These are phyloP conservation scores for Numenius arquata DNA, from an alignment of 2,113 vertebrate genomes.

Conservation along the genomic window DNA sequence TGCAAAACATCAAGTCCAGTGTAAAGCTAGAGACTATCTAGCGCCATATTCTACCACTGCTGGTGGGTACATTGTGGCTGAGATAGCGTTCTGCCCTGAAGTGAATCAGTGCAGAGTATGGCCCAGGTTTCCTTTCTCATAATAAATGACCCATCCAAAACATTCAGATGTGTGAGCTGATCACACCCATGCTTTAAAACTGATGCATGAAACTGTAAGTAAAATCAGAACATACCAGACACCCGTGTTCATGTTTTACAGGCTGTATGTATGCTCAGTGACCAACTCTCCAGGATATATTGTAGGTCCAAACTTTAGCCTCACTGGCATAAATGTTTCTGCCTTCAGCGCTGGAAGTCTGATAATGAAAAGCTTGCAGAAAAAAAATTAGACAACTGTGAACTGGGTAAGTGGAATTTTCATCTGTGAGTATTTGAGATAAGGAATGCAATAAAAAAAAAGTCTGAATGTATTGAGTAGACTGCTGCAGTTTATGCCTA, in stretches of 20 bases:
- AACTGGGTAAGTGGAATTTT: not conserved
- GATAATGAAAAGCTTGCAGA: not conserved
- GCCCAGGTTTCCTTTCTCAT: not conserved
- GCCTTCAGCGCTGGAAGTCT: not conserved
- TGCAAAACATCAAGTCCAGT: not conserved
- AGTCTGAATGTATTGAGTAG: not conserved
- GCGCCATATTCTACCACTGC: not conserved
- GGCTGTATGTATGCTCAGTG: not conserved
- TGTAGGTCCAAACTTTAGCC: not conserved
- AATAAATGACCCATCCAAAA: not conserved
- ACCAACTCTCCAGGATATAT: not conserved
- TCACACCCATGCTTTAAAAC: not conserved
- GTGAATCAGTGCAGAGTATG: not conserved
- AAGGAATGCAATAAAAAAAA: conserved; percentile 10
- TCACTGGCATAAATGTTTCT: not conserved
- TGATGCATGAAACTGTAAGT: not conserved
- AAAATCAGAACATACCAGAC: not conserved
- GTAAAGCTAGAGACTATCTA: not conserved
- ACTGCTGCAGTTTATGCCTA: not conserved
- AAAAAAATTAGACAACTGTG: not conserved
- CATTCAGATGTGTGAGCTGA: not conserved
- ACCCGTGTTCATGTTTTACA: rapidly evolving
- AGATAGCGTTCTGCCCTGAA: not conserved
- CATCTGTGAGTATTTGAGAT: not conserved
- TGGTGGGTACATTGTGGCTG: not conserved